Percentiles rank a stretch among this genome's conserved stretches.
Conservation (phyloP, 2,797 vertebrate genomes). For the Pitangus sulphuratus region DNA sequence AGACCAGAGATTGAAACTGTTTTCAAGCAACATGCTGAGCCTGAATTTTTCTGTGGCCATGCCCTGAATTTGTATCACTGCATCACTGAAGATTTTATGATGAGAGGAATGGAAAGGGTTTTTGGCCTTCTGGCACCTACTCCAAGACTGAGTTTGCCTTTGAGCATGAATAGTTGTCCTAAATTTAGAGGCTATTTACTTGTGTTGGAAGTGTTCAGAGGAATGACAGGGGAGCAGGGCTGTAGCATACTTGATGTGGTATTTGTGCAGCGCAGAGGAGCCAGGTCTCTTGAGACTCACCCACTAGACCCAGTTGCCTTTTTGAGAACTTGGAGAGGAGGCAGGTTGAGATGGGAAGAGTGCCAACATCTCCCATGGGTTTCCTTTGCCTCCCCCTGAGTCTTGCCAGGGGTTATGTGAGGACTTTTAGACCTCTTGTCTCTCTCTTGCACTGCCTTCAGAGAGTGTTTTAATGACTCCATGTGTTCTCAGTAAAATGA, state of each 20-base stretch:
- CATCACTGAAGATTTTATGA: not conserved
- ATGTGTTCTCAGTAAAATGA: not conserved
- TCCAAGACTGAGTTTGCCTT: not conserved
- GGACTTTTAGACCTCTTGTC: not conserved
- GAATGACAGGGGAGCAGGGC: not conserved
- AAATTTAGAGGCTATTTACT: not conserved
- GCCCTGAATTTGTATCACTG: rapidly evolving
- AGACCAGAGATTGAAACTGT: not conserved
- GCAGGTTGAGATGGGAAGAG: not conserved
- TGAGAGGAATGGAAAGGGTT: not conserved
- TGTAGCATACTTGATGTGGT: not conserved
- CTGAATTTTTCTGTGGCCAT: not conserved
- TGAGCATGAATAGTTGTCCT: not conserved
- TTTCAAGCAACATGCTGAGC: not conserved
- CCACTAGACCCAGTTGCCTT: not conserved
- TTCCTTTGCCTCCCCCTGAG: not conserved
- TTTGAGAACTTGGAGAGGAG: not conserved
- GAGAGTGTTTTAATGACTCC: not conserved
- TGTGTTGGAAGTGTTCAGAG: not conserved
- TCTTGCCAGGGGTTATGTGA: not conserved
- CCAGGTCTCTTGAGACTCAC: not conserved
- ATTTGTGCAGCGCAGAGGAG: not conserved
- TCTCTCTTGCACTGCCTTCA: not conserved
- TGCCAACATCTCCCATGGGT: not conserved
- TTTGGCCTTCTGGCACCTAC: not conserved